phyloP scores from a whole-genome alignment of 2,888 invertebrate species.

The Torymus texanus region DNA sequence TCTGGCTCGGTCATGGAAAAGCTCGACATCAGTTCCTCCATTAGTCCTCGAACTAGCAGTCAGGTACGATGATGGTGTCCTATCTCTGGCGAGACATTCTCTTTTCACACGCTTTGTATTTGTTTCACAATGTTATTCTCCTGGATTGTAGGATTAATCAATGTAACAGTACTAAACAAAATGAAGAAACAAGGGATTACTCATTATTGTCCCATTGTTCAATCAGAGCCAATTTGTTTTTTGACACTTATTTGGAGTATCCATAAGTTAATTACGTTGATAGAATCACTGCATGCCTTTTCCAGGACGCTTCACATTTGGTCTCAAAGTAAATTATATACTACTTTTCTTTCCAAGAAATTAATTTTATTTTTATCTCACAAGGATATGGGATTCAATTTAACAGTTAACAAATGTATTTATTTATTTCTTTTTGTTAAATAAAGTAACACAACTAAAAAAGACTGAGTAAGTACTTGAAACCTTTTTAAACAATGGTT shows the following conservation, averaged over 20 bases:
- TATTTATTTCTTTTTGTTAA: no score
- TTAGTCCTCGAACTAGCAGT: slow-evolving; percentile 85
- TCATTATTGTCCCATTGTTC: slow-evolving; percentile 33
- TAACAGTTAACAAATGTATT: no score
- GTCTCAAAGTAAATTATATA: slow-evolving; percentile 33
- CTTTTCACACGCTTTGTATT: slow-evolving; percentile 48
- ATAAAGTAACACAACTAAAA: no score
- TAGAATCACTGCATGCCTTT: slow-evolving; percentile 48
- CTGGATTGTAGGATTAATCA: slow-evolving; percentile 41
- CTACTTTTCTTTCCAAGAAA: slow-evolving; percentile 15
- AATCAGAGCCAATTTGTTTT: slow-evolving; percentile 34
- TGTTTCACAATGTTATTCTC: slow-evolving; percentile 37
- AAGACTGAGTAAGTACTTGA: no score
- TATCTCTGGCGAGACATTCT: slow-evolving; percentile 38
- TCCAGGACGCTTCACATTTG: slow-evolving; percentile 42
- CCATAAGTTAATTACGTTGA: slow-evolving; percentile 27
- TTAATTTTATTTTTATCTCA: slow-evolving; percentile 22
- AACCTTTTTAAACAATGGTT: no score
- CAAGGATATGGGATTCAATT: slow-evolving; percentile 26
- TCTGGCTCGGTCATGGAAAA: slow-evolving; percentile 88
- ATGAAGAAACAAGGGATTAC: slow-evolving; percentile 33
- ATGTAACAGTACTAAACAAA: slow-evolving; percentile 45
- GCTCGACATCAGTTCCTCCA: slow-evolving; percentile 86
- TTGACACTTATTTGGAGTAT: slow-evolving; percentile 18
- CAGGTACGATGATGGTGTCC: slow-evolving; percentile 77